phyloP scores from a whole-genome alignment of 2,888 invertebrate genomes.

The Muschampia plurimacula region DNA sequence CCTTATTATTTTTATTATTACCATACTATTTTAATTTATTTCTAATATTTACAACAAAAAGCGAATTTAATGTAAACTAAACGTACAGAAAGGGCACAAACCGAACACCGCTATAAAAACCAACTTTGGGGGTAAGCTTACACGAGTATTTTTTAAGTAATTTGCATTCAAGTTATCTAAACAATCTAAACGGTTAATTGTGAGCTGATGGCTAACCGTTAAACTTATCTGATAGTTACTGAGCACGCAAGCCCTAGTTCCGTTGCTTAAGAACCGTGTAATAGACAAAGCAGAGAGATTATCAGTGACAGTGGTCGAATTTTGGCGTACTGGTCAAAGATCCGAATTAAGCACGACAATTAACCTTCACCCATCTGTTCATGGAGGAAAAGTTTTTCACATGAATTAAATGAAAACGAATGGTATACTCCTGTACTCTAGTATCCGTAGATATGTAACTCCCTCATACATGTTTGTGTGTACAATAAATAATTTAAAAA shows the following conservation, averaged over 20 bases:
- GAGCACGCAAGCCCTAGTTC: slow-evolving; percentile 60
- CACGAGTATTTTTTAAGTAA: slow-evolving; percentile 51
- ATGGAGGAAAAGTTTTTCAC: too few relatives aligned
- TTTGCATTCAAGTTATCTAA: slow-evolving; percentile 73
- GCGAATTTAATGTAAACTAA: background rate
- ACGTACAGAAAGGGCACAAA: slow-evolving; percentile 3
- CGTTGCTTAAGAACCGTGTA: slow-evolving; percentile 26
- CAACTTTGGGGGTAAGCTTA: slow-evolving; percentile 14
- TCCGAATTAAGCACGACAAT: too few relatives aligned
- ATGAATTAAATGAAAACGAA: too few relatives aligned
- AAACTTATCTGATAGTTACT: slow-evolving; percentile 70
- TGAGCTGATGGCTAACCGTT: slow-evolving; percentile 72
- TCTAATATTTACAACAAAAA: background rate
- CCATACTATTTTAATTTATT: too few relatives aligned
- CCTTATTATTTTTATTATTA: too few relatives aligned
- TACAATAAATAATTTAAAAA: too few relatives aligned
- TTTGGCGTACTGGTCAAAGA: too few relatives aligned
- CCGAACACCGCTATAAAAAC: slow-evolving; percentile 13
- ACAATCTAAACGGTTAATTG: slow-evolving; percentile 77
- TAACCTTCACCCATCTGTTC: too few relatives aligned
- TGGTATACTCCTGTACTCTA: too few relatives aligned
- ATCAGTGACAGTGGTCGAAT: too few relatives aligned
- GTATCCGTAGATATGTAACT: too few relatives aligned
- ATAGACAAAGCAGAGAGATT: slow-evolving; percentile 3
- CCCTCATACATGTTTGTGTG: too few relatives aligned